phyloP scores from a whole-genome alignment of 2,888 invertebrate genomes.

The Parnassius glacialis region DNA sequence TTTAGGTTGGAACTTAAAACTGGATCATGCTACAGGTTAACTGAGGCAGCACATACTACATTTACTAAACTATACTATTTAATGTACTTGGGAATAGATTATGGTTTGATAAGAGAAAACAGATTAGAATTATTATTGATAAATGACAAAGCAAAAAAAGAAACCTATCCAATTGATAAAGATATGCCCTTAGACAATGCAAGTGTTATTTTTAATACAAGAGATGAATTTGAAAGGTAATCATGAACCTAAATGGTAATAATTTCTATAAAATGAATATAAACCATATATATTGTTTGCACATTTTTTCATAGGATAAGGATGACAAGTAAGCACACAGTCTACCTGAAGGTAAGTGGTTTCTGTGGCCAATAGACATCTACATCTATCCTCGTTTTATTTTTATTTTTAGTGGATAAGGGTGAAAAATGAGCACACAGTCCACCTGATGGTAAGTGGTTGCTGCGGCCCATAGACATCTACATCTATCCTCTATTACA shows the following conservation, averaged over 20 bases:
- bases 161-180: constrained; percentile 62
- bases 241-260: constrained; percentile 4
- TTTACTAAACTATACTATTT: constrained; percentile 61
- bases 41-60: constrained; percentile 47
- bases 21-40: constrained; percentile 62
- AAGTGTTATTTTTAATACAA: constrained; percentile 58
- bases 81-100: constrained; percentile 70
- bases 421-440: no score
- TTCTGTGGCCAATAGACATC: no score
- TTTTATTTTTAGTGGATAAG: no score
- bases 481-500: no score
- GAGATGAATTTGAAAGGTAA: constrained; percentile 64
- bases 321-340: no score
- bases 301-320: no score
- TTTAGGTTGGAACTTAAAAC: constrained; percentile 53
- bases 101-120: constrained; percentile 58
- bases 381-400: no score
- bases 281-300: no score
- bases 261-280: no score
- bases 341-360: no score
- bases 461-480: no score
- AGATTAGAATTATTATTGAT: constrained; percentile 59
- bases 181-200: constrained; percentile 57
- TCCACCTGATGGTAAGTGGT: no score
- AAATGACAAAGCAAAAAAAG: constrained; percentile 53